Conservation (phyloP, 2,113 vertebrate genomes). For the Corythoichthys intestinalis region DNA sequence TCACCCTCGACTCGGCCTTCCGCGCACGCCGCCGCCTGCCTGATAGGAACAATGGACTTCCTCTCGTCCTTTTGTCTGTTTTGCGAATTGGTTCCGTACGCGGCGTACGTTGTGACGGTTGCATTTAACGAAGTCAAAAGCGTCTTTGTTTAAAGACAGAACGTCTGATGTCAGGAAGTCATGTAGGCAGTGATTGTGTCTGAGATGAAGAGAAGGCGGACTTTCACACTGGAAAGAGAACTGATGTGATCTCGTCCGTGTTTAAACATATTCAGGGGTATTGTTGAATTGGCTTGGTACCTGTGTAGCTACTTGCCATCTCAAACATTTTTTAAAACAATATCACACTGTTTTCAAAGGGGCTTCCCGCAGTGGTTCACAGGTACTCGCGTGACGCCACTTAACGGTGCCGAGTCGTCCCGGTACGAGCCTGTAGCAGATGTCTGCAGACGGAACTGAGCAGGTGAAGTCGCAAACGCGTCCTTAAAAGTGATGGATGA, state of each 20-base stretch:
- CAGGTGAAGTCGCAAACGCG: not conserved
- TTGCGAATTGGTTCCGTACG: conserved; percentile 21
- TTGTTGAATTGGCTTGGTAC: no score
- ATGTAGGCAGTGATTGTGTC: conserved; percentile 19
- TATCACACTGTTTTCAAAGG: no score
- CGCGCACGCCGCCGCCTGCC: conserved; percentile 35
- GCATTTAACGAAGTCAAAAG: conserved; percentile 60
- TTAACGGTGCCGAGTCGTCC: no score
- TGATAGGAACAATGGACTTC: conserved; percentile 46
- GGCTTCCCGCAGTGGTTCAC: no score
- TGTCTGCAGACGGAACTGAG: not conserved
- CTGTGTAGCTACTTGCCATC: not conserved
- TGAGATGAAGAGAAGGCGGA: not conserved
- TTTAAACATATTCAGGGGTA: not conserved
- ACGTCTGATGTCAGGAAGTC: conserved; percentile 34
- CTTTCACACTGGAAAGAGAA: not conserved
- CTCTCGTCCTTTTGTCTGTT: conserved; percentile 46
- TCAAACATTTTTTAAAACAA: not conserved
- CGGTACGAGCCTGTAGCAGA: no score
- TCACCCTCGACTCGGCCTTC: conserved; percentile 41
- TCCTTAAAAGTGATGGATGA: not conserved
- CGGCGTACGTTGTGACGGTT: conserved; percentile 34
- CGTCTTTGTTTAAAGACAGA: conserved; percentile 25
- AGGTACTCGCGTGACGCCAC: no score
- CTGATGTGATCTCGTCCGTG: not conserved